Conservation (phyloP, 2,888 invertebrate species). For the Xanthorhoe designata region DNA sequence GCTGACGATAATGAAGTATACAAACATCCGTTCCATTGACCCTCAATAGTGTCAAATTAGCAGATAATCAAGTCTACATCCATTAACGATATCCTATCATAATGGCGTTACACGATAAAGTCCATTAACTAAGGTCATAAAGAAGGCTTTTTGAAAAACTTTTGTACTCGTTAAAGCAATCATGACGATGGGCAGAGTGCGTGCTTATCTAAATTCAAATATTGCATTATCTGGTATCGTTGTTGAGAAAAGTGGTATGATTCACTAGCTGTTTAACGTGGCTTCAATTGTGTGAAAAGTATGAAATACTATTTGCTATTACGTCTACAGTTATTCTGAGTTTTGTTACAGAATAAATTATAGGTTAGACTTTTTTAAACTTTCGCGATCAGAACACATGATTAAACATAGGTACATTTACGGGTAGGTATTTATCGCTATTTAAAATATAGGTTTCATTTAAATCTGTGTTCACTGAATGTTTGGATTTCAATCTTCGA, state of each 20-base stretch:
- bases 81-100: slow-evolving; percentile 26
- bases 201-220: slow-evolving; percentile 65
- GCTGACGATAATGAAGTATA: too few species aligned
- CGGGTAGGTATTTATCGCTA: too few species aligned
- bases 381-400: too few species aligned
- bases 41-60: slow-evolving; percentile 22
- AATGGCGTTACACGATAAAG: slow-evolving; percentile 27
- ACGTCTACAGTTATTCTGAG: too few species aligned
- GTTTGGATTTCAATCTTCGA: too few species aligned
- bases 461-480: too few species aligned
- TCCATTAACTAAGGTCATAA: slow-evolving; percentile 31
- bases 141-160: slow-evolving; percentile 31
- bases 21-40: neutral
- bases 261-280: neutral
- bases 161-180: slow-evolving; percentile 50
- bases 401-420: too few species aligned
- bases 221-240: slow-evolving; percentile 54
- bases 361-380: too few species aligned
- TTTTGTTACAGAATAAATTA: too few species aligned
- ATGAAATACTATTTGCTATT: too few species aligned
- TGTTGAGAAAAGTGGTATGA: slow-evolving; percentile 19
- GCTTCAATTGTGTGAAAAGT: too few species aligned
- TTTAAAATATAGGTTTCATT: too few species aligned
- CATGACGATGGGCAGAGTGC: slow-evolving; percentile 62
- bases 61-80: slow-evolving; percentile 21